Base-by-base conservation (phyloP, 2,888 invertebrate genomes). In the Eurytoma adleriae region DNA sequence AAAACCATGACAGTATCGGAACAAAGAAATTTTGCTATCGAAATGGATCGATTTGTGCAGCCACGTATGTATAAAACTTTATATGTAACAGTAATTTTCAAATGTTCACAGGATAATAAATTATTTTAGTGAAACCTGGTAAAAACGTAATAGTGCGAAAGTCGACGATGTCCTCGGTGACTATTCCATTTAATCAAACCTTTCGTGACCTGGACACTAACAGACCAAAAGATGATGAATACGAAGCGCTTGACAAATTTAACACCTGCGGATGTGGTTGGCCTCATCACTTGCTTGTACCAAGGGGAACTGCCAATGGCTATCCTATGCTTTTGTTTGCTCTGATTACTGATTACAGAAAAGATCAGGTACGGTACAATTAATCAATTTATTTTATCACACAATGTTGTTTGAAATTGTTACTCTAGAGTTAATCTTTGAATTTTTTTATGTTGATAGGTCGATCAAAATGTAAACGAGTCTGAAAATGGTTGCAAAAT, bases 211-310 rank as follows among this genome's bases (percentile, higher is more conserved):
- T 95, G 85, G 94, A 95, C 84, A 86, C 87, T 0, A 91, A 90
- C 69, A 92, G 95, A 0, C 94, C 95, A 0, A 40, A 50, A 0
- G 27, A 50, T 14, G 90, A 92, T 18, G 93, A 92, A 0, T 93
- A 93, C 61, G 90, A 92, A 0, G 91, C 91, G 0, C 82, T 91
- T 73, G 90, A 90, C 1, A 91, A 92, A 84, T 95, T 95, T 91
- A 95, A 95, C 91, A 96, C 95, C 93, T 97, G 96, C 91, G 96
- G 96, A 82, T 97, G 97, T 86, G 96, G 96, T 67, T 96, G 96
- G 96, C 96, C 96, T 0, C 94, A 96, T 79, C 96, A 96, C 90
- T 93, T 96, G 93, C 92, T 96, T 5, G 83, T 96, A 30, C 95
- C 96, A 0, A 40, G 93, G 90, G 96, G 96, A 1, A 94, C 89